These are phyloP conservation scores for Scomber scombrus DNA, from an alignment of 2,113 vertebrate species.

Conservation along the genomic window DNA sequence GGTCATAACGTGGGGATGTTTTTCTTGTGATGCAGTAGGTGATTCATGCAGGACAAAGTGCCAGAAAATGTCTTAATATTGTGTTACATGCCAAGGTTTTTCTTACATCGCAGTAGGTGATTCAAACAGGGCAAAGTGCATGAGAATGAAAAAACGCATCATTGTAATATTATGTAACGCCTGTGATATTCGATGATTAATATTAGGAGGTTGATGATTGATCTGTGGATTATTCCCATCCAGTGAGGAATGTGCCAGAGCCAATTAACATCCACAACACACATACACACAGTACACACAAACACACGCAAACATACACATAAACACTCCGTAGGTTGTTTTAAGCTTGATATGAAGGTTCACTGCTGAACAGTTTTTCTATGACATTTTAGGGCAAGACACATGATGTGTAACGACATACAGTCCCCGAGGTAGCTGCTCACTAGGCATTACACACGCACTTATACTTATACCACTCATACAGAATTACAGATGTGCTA, in stretches of 20 bases:
- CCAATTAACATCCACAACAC: constrained; percentile 33
- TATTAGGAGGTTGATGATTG: constrained; percentile 49
- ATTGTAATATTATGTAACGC: constrained; percentile 52
- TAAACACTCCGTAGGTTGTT: constrained; percentile 6
- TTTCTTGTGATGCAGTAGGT: constrained; percentile 3
- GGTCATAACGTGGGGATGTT: constrained; percentile 34
- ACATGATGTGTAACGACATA: constrained; percentile 44
- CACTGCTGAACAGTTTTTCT: constrained; percentile 27
- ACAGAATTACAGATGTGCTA: not conserved
- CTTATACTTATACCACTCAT: not conserved
- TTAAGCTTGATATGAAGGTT: constrained; percentile 33
- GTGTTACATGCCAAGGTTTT: constrained; percentile 29
- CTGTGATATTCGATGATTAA: constrained; percentile 43
- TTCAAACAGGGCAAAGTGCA: constrained; percentile 70
- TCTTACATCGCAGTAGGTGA: constrained; percentile 30
- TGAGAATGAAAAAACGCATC: constrained; percentile 32
- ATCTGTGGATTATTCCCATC: constrained; percentile 49
- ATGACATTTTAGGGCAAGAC: not conserved
- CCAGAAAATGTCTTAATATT: constrained; percentile 25
- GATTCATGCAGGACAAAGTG: constrained; percentile 56
- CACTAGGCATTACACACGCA: constrained; percentile 5
- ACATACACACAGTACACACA: not conserved
- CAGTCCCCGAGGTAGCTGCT: constrained; percentile 23
- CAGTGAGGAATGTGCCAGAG: constrained; percentile 48
- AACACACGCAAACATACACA: constrained; percentile 14